Evolutionary conservation across 2,888 invertebrate genomes (phyloP).

Genomic region (Notodonta dromedarius): DNA sequence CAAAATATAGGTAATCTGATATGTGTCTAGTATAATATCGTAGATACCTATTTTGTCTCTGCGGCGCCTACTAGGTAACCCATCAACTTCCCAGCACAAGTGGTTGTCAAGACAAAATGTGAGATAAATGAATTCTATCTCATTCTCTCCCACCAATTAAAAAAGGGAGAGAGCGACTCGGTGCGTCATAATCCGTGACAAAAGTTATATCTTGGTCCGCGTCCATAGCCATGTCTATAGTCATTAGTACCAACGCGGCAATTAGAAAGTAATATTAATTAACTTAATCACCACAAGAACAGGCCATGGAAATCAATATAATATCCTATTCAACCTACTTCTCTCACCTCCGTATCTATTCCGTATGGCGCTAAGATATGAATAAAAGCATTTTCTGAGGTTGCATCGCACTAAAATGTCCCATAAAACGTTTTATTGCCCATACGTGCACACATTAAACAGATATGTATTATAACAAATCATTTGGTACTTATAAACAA

Average conservation of each 20-base stretch:
- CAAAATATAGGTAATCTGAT: no score
- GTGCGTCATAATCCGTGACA: no score
- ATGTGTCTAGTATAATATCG: no score
- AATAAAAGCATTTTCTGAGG: conserved; percentile 75
- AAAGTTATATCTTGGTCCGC: no score
- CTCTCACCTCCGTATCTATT: conserved; percentile 57
- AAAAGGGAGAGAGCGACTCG: no score
- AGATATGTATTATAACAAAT: conserved; percentile 77
- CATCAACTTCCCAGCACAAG: no score
- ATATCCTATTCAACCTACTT: conserved; percentile 33
- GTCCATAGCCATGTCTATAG: neutral
- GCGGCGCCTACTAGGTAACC: no score
- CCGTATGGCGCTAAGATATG: conserved; percentile 69
- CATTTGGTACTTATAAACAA: conserved; percentile 64
- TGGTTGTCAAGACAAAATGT: no score
- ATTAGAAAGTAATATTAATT: conserved; percentile 34
- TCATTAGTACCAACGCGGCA: conserved; percentile 20
- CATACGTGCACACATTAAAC: conserved; percentile 78
- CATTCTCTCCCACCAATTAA: no score
- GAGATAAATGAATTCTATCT: no score
- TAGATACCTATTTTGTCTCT: no score
- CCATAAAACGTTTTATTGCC: conserved; percentile 77
- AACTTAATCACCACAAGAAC: conserved; percentile 30
- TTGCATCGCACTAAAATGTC: conserved; percentile 71
- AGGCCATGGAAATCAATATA: conserved; percentile 31